phyloP scores from a whole-genome alignment of 2,113 vertebrate genomes.

The Excalfactoria chinensis region DNA sequence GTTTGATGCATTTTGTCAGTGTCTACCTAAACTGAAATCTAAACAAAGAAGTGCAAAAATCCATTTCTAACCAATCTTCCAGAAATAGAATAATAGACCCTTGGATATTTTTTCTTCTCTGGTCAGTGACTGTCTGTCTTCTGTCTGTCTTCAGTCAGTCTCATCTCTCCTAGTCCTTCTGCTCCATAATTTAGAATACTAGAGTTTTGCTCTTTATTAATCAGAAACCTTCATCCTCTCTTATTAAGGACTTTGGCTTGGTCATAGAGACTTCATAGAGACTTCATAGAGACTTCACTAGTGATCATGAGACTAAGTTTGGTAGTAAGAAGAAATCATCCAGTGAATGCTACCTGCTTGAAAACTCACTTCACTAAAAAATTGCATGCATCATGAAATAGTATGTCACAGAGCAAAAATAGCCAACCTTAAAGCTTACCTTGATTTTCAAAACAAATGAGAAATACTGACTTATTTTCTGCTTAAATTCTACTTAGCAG shows the following conservation, averaged over 20 bases:
- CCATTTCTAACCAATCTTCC: neutral
- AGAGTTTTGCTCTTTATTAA: neutral
- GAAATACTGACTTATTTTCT: neutral
- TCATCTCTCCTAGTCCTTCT: neutral
- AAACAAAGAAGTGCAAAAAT: neutral
- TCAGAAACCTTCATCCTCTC: neutral
- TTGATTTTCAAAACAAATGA: slow-evolving; percentile 4
- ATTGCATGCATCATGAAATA: neutral
- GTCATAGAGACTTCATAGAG: neutral
- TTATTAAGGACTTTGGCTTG: neutral
- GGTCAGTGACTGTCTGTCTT: neutral
- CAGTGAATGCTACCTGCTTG: neutral
- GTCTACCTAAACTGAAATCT: neutral
- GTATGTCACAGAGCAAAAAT: neutral
- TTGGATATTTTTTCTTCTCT: neutral
- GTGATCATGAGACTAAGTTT: neutral
- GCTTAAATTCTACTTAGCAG: neutral
- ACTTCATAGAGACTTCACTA: neutral
- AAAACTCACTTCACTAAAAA: neutral
- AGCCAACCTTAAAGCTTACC: neutral
- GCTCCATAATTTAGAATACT: neutral
- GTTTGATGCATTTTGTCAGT: neutral
- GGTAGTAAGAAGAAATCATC: neutral
- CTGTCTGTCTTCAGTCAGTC: neutral
- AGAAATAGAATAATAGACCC: neutral